Evolutionary conservation across 2,113 vertebrate species (phyloP), one percentile per base, ranked within the genome.

Genomic region (Nothobranchius kuhntae): DNA sequence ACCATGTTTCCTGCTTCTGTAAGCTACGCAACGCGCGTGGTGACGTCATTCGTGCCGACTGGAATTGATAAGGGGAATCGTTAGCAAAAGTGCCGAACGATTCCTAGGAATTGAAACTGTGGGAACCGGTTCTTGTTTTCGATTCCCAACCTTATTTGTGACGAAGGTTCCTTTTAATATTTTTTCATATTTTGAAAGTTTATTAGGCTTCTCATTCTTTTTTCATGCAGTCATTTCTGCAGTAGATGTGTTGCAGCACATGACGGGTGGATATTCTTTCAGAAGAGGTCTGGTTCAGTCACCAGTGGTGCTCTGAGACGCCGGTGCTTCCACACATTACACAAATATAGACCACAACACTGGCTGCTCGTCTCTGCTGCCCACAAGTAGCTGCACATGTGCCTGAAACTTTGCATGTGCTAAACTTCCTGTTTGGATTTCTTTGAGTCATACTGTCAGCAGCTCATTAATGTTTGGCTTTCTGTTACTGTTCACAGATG

Each of bases 401-500:
- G 44, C 51, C 46, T 75, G 65, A 63, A 66, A 59, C 40, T 36
- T 53, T 14, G n/a, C 50, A 21, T 11, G 38, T n/a, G 45, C 45
- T 35, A 53, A 14, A 11, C 53, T 53, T 48, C 12, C 3, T 65
- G 24, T 65, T 36, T 68, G 54, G 56, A 46, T 10, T 21, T 13
- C 14, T 7, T 2, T 47, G 7, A 65, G 21, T 14, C 3, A 3
- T 42, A 6, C 17, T 50, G 47, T 9, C 47, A n/a, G 6, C 6
- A 50, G 6, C 47, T 17, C 7, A 50, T 6, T 64, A 48, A 68
- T 62, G 42, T 40, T 44, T 6, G 69, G 9, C 46, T 68, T 6
- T 13, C 51, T 66, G 0, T 81, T 74, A n/a, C 12, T 86, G 53
- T 89, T 90, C 87, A n/a, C 84, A 91, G 89, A 90, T 71, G 86